A percentile compares a stretch with the other conserved stretches of the same genome.
Evolutionary conservation across 2,113 vertebrate genomes (phyloP).

Genomic region (Neolamprologus longior): DNA sequence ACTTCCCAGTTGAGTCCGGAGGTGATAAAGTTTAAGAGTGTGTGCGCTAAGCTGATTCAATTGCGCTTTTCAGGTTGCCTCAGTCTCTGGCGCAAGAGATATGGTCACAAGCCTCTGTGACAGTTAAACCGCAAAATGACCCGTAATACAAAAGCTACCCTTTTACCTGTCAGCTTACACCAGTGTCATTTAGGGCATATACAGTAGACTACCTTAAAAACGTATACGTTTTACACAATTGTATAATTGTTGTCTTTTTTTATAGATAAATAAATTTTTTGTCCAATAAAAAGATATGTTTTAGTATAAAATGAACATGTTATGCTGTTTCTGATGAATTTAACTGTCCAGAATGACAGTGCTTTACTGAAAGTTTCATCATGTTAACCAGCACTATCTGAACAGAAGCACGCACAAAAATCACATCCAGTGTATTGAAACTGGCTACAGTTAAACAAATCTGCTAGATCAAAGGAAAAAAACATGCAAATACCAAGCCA

Average conservation of each 20-base stretch:
- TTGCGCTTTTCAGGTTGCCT: not conserved
- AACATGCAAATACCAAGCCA: not conserved
- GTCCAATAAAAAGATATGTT: not conserved
- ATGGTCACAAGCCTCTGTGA: constrained; percentile 15
- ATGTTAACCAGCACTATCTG: not conserved
- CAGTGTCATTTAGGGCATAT: not conserved
- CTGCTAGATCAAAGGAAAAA: not conserved
- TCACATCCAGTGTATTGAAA: not conserved
- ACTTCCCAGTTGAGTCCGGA: not conserved
- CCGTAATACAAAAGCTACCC: not conserved
- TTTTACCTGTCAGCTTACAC: not conserved
- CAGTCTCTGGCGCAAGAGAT: constrained; percentile 41
- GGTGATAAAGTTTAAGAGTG: constrained; percentile 39
- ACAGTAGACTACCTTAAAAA: not conserved
- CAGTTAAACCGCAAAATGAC: constrained; percentile 52
- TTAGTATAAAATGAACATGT: not conserved
- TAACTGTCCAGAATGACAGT: not conserved
- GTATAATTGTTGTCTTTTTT: not conserved
- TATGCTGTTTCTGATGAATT: not conserved
- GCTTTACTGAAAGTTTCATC: not conserved
- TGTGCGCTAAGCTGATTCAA: constrained; percentile 9
- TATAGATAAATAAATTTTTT: not conserved
- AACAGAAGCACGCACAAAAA: not conserved
- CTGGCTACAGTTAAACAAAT: not conserved
- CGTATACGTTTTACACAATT: rapidly evolving